Evolutionary conservation across 2,797 vertebrate species (phyloP), one percentile per base, ranked within the genome.

Genomic region (Diceros bicornis): DNA sequence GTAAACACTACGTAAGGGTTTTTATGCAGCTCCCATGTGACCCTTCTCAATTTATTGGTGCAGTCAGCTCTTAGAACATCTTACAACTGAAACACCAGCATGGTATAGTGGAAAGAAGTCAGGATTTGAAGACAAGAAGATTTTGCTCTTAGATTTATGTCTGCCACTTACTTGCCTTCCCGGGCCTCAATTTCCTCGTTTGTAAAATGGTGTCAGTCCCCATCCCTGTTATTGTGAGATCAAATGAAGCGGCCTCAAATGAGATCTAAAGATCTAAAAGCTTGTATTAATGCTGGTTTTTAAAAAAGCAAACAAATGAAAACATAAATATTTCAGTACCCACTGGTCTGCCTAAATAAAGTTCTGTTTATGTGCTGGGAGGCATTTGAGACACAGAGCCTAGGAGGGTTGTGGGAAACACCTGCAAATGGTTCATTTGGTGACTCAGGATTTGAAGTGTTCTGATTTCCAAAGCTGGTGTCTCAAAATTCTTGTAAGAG

Each of bases 401-500:
- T 18, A 47, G 52, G 50, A 59, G 8, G 47, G 29, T 52, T 75
- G 71, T 75, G 93, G 91, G 77, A 68, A 83, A 84, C 84, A 81
- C 84, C 55, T 96, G 44, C 57, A 85, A 16, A 20, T 85, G 84
- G 64, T 62, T 87, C 59, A 3, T 88, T 75, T 87, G 86, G 57
- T 93, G 81, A 89, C 55, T 79, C 37, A 71, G 52, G 88, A 84
- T 61, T 68, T 64, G 29, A 96, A 71, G 55, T 75, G 25, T 37
- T 93, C 47, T 96, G 25, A 47, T 90, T 86, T 91, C 92, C 62
- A 69, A 91, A 96, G 68, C 32, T 37, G 72, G 71, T 79, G 81
- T 68, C 92, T 95, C 77, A 55, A 52, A 82, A 86, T 96, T 96
- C 72, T 97, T 94, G 13, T 74, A 69, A 55, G 52, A 85, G 61